Conservation (phyloP, 2,113 vertebrate species). For the Calidris pygmaea region DNA sequence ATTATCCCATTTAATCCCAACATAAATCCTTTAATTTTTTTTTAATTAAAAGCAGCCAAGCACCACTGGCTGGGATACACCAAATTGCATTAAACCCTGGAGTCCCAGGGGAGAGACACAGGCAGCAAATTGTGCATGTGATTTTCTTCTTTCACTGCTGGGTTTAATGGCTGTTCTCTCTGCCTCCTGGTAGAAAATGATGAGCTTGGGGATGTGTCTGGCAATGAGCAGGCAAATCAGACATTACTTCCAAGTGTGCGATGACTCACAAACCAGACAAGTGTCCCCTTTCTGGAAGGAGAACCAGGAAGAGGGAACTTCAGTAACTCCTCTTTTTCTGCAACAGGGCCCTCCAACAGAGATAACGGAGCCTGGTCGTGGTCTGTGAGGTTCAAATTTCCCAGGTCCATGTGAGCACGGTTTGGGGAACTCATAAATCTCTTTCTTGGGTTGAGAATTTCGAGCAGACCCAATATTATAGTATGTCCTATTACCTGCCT, state of each 20-base stretch:
- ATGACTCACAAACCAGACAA: not conserved
- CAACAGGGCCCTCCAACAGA: not conserved
- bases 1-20: slow-evolving; percentile 74
- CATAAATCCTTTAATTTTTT: slow-evolving; percentile 75
- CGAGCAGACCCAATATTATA: not conserved
- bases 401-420: not conserved
- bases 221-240: slow-evolving; percentile 23
- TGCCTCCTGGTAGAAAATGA: slow-evolving; percentile 22
- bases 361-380: not conserved
- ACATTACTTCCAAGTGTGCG: not conserved
- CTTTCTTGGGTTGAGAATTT: not conserved
- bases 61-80: slow-evolving; percentile 46
- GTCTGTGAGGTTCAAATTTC: not conserved
- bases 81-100: slow-evolving; percentile 50
- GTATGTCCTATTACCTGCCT: not conserved
- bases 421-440: not conserved
- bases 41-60: slow-evolving; percentile 74
- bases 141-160: slow-evolving; percentile 40
- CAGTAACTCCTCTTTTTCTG: not conserved
- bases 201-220: slow-evolving; percentile 15
- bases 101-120: slow-evolving; percentile 18
- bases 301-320: not conserved
- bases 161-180: not conserved
- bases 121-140: slow-evolving; percentile 51
- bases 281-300: not conserved